Conservation (phyloP, 2,888 invertebrate genomes). For the Orthosia gracilis region DNA sequence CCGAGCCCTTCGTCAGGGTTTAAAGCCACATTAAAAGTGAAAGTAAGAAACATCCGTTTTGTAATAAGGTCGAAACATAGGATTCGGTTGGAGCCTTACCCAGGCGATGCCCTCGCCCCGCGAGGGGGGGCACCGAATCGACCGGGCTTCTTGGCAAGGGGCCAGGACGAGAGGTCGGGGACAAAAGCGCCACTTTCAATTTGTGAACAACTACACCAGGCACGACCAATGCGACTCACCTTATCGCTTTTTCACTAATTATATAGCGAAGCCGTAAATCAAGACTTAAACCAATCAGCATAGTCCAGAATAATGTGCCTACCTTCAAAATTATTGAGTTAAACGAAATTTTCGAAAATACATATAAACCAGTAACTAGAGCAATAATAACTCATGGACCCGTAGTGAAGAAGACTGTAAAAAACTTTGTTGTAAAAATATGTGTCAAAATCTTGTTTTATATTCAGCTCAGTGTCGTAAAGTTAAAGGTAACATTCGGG, state of each 20-base stretch:
- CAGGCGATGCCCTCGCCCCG: slow-evolving; percentile 64
- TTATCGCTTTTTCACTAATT: slow-evolving; percentile 49
- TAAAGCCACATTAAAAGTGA: slow-evolving; percentile 59
- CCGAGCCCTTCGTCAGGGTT: slow-evolving; percentile 30
- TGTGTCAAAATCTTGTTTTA: slow-evolving; percentile 31
- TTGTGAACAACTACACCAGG: slow-evolving; percentile 76
- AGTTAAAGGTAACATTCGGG: slow-evolving; percentile 44
- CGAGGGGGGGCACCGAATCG: slow-evolving; percentile 76
- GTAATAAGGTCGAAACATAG: slow-evolving; percentile 70
- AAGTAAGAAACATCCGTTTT: slow-evolving; percentile 60
- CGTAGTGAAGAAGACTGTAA: slow-evolving; percentile 7
- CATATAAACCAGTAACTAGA: slow-evolving; percentile 31
- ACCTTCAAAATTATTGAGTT: slow-evolving; percentile 15
- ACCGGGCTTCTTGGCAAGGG: slow-evolving; percentile 81
- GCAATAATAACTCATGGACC: slow-evolving; percentile 36
- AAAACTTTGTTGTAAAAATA: slow-evolving; percentile 16
- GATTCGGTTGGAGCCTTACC: slow-evolving; percentile 62
- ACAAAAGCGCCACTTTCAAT: slow-evolving; percentile 77
- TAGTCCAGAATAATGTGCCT: slow-evolving; percentile 12
- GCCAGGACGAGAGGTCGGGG: slow-evolving; percentile 77
- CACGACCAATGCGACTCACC: slow-evolving; percentile 63
- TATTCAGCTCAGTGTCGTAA: slow-evolving; percentile 44
- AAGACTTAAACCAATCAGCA: slow-evolving; percentile 8
- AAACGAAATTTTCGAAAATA: slow-evolving; percentile 26
- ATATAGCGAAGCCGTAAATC: slow-evolving; percentile 31